phyloP scores from a whole-genome alignment of 2,113 vertebrate genomes.

The Chaenogobius annularis region DNA sequence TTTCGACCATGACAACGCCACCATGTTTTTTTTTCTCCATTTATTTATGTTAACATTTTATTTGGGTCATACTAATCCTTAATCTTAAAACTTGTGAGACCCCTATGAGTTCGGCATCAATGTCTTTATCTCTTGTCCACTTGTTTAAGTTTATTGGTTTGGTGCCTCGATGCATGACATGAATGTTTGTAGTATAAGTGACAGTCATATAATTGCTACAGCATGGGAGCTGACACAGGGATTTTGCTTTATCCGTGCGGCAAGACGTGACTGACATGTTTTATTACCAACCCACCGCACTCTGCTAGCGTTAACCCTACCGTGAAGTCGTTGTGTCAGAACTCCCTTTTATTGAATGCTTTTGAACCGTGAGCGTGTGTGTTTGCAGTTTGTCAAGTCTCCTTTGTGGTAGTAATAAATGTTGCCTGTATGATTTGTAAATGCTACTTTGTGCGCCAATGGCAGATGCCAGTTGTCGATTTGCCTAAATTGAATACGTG shows the following conservation, averaged over 20 bases:
- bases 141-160: conserved; percentile 73
- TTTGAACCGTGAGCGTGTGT: conserved; percentile 53
- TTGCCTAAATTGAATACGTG: conserved; percentile 48
- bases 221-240: conserved; percentile 70
- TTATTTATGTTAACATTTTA: conserved; percentile 78
- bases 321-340: conserved; percentile 89
- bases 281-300: conserved; percentile 24
- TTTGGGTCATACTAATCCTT: conserved; percentile 77
- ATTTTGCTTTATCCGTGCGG: conserved; percentile 59
- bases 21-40: conserved; percentile 67
- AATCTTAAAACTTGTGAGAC: conserved; percentile 45
- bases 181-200: conserved; percentile 64
- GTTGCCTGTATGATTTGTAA: conserved; percentile 47
- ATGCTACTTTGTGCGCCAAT: conserved; percentile 29
- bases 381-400: conserved; percentile 35
- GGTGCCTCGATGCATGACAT: conserved; percentile 77
- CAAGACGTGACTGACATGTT: conserved; percentile 30
- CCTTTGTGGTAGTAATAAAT: conserved; percentile 43
- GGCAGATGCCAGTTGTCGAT: conserved; percentile 26
- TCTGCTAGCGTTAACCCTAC: conserved; percentile 12
- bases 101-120: conserved; percentile 61
- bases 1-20: conserved; percentile 84
- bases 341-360: conserved; percentile 79
- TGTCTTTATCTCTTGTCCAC: conserved; percentile 64
- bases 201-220: conserved; percentile 50